Percentiles rank a stretch among this genome's conserved stretches.
Evolutionary conservation across 2,113 vertebrate species (phyloP).

Genomic region (Pseudopipra pipra): DNA sequence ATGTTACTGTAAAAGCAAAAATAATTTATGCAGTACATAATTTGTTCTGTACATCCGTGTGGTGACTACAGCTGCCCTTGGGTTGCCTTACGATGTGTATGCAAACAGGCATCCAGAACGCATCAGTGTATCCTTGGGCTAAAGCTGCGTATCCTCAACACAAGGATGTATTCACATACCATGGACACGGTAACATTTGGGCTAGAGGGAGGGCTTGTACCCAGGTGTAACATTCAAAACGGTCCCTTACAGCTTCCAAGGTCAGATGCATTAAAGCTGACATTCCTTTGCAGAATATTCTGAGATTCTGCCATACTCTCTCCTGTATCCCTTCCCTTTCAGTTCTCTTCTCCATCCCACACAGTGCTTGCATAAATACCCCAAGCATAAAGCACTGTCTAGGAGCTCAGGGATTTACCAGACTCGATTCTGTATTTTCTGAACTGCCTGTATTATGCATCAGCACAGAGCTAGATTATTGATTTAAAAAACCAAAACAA

Average conservation of each 20-base stretch:
- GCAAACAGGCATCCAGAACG: neutral
- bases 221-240: neutral
- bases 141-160: neutral
- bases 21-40: neutral
- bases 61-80: neutral
- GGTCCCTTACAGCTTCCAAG: neutral
- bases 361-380: neutral
- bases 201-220: neutral
- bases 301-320: neutral
- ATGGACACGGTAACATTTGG: neutral
- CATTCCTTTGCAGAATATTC: neutral
- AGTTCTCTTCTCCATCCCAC: neutral
- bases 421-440: neutral
- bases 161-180: neutral
- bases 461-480: neutral
- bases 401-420: neutral
- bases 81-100: rapidly evolving
- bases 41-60: neutral
- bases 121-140: neutral
- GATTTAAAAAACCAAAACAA: neutral
- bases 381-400: neutral
- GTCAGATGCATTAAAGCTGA: neutral
- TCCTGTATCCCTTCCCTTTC: neutral
- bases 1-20: neutral
- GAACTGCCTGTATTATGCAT: neutral